Evolutionary conservation across 2,888 invertebrate species (phyloP).

Genomic region (Carcina quercana): DNA sequence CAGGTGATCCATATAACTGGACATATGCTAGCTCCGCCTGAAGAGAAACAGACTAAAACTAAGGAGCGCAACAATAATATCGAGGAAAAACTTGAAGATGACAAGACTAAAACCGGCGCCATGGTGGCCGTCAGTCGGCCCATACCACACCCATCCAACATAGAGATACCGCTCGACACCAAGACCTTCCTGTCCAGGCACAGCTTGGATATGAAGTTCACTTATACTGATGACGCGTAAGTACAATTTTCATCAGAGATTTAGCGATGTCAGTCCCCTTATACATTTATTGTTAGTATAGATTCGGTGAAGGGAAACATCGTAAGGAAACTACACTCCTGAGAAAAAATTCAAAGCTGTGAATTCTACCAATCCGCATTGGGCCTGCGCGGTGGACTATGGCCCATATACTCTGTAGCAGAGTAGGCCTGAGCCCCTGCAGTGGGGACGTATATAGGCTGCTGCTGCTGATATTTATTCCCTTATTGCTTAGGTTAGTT

Average conservation of each 20-base stretch:
- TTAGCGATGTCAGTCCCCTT: too few species aligned
- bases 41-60: conserved; percentile 31
- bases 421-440: too few species aligned
- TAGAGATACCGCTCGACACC: conserved; percentile 90
- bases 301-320: too few species aligned
- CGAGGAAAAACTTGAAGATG: conserved; percentile 45
- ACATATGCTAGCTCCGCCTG: conserved; percentile 76
- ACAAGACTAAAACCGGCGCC: conserved; percentile 56
- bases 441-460: too few species aligned
- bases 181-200: conserved; percentile 95
- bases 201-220: conserved; percentile 95
- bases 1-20: conserved; percentile 94
- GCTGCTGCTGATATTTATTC: too few species aligned
- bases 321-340: too few species aligned
- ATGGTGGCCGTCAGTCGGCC: conserved; percentile 86
- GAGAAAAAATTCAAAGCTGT: too few species aligned
- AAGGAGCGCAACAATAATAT: conserved; percentile 22
- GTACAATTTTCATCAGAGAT: conserved; percentile 50
- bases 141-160: conserved; percentile 92
- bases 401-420: too few species aligned
- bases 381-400: too few species aligned
- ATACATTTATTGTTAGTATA: too few species aligned
- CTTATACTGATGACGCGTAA: conserved; percentile 95
- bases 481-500: too few species aligned
- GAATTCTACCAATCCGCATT: too few species aligned